Conservation (phyloP, 2,888 invertebrate species). For the Nemotelus nigrinus region DNA sequence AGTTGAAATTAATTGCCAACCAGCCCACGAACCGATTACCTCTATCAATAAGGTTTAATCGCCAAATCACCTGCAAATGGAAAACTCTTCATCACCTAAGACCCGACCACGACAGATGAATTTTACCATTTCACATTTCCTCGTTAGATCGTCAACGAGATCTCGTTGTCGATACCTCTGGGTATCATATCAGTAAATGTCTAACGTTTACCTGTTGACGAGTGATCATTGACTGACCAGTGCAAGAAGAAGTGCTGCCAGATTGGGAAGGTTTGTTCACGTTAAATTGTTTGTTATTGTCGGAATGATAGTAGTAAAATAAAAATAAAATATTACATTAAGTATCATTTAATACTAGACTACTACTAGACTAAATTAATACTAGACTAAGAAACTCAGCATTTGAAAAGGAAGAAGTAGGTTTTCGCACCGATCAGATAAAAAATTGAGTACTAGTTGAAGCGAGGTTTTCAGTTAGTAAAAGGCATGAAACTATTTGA, state of each 20-base stretch:
- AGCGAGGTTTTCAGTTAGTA: too few relatives aligned
- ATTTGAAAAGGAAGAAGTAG: too few relatives aligned
- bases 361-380: too few relatives aligned
- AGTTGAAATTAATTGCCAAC: slow-evolving; percentile 27
- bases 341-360: too few relatives aligned
- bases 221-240: slow-evolving; percentile 33
- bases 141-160: slow-evolving; percentile 33
- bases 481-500: too few relatives aligned
- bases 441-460: too few relatives aligned
- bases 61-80: slow-evolving; percentile 41
- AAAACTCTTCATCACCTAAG: slow-evolving; percentile 33
- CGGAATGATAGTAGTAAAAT: too few relatives aligned
- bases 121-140: slow-evolving; percentile 24
- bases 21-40: slow-evolving; percentile 28
- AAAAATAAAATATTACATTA: too few relatives aligned
- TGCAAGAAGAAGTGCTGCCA: not conserved
- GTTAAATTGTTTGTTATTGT: too few relatives aligned
- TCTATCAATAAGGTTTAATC: slow-evolving; percentile 36
- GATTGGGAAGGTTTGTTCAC: too few relatives aligned
- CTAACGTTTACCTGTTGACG: slow-evolving; percentile 3
- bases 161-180: slow-evolving; percentile 3
- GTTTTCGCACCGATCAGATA: too few relatives aligned
- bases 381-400: too few relatives aligned
- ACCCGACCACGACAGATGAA: slow-evolving; percentile 14
- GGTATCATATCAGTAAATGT: slow-evolving; percentile 24